phyloP scores from a whole-genome alignment of 2,888 invertebrate genomes.

The Mesorhabditis spiculigera region DNA sequence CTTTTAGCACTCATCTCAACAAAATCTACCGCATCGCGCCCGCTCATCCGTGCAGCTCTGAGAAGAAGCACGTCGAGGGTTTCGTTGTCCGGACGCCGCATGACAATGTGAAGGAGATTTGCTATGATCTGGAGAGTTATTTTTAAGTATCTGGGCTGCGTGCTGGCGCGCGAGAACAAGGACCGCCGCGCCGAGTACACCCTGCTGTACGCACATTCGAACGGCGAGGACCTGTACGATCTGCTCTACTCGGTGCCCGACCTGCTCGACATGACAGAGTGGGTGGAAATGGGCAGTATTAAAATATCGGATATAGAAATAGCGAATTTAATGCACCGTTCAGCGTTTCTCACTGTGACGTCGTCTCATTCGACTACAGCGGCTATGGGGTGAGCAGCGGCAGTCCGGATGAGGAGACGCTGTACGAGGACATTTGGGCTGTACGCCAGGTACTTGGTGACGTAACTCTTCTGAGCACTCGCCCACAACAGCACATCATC shows the following conservation, averaged over 20 bases:
- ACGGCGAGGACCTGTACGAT: conserved; percentile 43
- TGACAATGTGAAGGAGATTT: conserved; percentile 18
- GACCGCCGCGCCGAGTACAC: conserved; percentile 26
- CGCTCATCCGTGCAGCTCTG: conserved; percentile 32
- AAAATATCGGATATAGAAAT: background rate
- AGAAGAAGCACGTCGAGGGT: conserved; percentile 25
- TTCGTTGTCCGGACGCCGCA: conserved; percentile 26
- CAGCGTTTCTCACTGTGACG: conserved; percentile 36
- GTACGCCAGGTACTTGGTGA: conserved; percentile 24
- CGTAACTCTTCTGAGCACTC: background rate
- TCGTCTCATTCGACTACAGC: conserved; percentile 45
- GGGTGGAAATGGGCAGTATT: background rate
- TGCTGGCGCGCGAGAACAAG: conserved; percentile 16
- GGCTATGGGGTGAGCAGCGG: conserved; percentile 47
- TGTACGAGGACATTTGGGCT: conserved; percentile 39
- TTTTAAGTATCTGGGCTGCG: conserved; percentile 3
- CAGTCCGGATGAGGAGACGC: conserved; percentile 26
- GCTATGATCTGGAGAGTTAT: background rate
- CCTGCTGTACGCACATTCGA: conserved; percentile 45
- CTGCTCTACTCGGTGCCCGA: conserved; percentile 33
- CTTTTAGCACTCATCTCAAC: background rate
- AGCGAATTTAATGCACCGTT: background rate
- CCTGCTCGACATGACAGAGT: conserved; percentile 27
- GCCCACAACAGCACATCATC: conserved; percentile 22
- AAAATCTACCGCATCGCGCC: conserved; percentile 23